Evolutionary conservation across 2,888 invertebrate species (phyloP).

Genomic region (Sphinx pinastri): DNA sequence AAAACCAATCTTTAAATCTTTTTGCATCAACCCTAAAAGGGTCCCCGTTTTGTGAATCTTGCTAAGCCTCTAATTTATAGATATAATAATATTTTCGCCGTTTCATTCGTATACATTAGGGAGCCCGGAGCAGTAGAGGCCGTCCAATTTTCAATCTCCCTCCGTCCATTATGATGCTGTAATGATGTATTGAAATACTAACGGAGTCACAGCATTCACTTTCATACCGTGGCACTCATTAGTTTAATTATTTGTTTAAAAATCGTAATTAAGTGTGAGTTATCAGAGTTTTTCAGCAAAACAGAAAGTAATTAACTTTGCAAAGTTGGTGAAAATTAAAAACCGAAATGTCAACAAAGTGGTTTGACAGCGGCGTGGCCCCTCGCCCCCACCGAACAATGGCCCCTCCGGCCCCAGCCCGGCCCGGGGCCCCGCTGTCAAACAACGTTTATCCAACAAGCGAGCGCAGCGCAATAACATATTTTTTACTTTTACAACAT

Average conservation of each 20-base stretch:
- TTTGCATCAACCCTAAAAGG: conserved; percentile 54
- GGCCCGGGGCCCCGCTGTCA: conserved; percentile 59
- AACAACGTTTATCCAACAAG: conserved; percentile 77
- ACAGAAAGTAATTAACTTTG: conserved; percentile 46
- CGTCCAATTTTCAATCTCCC: conserved; percentile 35
- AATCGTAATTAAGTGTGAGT: background rate
- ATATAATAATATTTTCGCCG: conserved; percentile 63
- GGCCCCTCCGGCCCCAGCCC: conserved; percentile 39
- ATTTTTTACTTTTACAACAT: conserved; percentile 69
- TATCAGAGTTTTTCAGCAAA: conserved; percentile 23
- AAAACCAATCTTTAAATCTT: background rate
- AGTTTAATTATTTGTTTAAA: conserved; percentile 1
- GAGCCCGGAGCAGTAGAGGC: conserved; percentile 47
- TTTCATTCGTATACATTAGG: conserved; percentile 68
- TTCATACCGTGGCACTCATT: conserved; percentile 36
- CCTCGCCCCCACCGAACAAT: conserved; percentile 38
- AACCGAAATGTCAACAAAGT: conserved; percentile 66
- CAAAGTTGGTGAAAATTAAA: conserved; percentile 52
- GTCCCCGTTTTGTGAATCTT: conserved; percentile 61
- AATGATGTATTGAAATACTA: conserved; percentile 70
- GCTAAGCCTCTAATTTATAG: conserved; percentile 72
- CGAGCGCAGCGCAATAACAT: conserved; percentile 71
- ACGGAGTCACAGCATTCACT: conserved; percentile 63
- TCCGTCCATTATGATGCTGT: conserved; percentile 33
- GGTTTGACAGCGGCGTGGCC: conserved; percentile 52